A percentile compares a stretch with the other conserved stretches of the same genome.
These are phyloP conservation scores for Styela plicata DNA, from an alignment of 23 tunicate genomes.

Conservation along the genomic window DNA sequence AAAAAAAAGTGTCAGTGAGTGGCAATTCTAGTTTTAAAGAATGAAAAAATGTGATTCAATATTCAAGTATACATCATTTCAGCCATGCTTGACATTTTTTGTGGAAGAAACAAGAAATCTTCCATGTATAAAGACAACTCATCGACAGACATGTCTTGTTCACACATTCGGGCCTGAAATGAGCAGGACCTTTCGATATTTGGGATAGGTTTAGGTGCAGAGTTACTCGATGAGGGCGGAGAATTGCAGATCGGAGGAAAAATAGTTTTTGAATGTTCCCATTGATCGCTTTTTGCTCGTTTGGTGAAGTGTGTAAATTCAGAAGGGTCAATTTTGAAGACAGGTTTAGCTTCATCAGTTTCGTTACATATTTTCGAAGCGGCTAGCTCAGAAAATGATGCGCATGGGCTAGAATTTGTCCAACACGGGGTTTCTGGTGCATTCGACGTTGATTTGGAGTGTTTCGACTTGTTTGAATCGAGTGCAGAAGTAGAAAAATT, in stretches of 20 bases:
- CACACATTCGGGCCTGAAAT: neutral
- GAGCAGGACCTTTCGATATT: conserved; percentile 18
- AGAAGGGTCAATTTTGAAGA: neutral
- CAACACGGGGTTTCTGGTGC: neutral
- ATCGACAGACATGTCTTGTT: neutral
- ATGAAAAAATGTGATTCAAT: too few species aligned
- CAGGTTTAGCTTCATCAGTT: neutral
- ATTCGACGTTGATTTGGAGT: neutral
- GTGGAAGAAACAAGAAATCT: conserved; percentile 51
- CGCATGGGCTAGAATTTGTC: neutral
- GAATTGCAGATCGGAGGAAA: neutral
- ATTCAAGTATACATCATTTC: conserved; percentile 80
- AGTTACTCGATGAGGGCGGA: neutral
- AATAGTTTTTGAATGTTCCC: neutral
- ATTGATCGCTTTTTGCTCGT: neutral
- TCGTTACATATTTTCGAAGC: neutral
- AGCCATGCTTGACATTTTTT: conserved; percentile 79
- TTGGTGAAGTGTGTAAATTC: too few species aligned
- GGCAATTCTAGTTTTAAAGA: too few species aligned
- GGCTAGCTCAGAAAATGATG: neutral
- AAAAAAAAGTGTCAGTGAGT: too few species aligned
- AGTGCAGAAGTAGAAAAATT: neutral
- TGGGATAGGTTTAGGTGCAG: neutral
- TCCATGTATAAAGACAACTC: conserved; percentile 47
- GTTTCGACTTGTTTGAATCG: too few species aligned